Evolutionary conservation across 2,113 vertebrate genomes (phyloP).

Genomic region (Atrichornis clamosus): DNA sequence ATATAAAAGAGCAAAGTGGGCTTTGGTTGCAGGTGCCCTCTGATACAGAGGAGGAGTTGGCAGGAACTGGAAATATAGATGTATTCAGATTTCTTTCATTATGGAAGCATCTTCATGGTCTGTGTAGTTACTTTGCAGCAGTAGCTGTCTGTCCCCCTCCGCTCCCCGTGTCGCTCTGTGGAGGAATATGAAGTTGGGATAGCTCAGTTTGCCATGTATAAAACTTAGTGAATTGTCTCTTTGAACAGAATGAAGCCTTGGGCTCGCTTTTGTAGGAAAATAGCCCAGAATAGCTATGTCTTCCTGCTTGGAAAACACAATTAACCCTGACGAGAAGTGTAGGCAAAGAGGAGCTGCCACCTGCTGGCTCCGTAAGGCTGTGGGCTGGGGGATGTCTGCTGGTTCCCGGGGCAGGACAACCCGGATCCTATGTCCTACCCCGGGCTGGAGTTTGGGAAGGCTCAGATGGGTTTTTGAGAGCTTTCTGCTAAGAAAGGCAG

Average conservation of each 20-base stretch:
- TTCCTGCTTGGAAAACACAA: neutral
- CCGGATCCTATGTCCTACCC: accelerated
- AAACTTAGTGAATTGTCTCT: neutral
- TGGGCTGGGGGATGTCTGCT: neutral
- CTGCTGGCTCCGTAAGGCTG: neutral
- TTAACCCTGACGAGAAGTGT: neutral
- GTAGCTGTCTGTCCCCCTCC: neutral
- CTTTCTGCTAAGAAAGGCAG: neutral
- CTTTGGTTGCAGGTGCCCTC: neutral
- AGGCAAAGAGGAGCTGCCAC: conserved; percentile 14
- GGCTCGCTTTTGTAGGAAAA: neutral
- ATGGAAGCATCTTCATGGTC: neutral
- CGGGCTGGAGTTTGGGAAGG: neutral
- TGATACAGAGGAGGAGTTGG: neutral
- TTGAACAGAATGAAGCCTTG: neutral
- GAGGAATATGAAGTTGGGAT: neutral
- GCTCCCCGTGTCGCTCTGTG: accelerated
- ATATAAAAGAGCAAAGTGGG: neutral
- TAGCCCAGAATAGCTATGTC: neutral
- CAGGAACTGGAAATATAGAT: neutral
- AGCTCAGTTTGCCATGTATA: neutral
- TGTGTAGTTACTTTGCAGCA: neutral
- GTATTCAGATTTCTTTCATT: neutral
- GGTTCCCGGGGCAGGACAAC: neutral
- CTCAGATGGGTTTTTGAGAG: neutral